These are phyloP conservation scores for Eupelmus urozonus DNA, from an alignment of 2,888 invertebrate genomes.

Conservation along the genomic window DNA sequence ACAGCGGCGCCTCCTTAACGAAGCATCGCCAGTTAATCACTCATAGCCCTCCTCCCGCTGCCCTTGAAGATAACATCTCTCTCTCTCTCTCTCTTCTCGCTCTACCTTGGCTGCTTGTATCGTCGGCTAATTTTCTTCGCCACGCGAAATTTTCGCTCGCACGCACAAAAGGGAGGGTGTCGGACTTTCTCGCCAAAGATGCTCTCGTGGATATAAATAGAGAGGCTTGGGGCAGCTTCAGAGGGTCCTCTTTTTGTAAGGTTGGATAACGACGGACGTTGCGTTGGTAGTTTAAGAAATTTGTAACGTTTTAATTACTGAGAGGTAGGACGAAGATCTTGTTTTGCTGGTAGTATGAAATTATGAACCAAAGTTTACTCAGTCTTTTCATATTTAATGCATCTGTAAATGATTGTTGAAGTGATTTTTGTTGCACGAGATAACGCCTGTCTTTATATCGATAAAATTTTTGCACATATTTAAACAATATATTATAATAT, in stretches of 20 bases:
- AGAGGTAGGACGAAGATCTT: too few species aligned
- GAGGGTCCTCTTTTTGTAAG: neutral
- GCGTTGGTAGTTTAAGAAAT: conserved; percentile 30
- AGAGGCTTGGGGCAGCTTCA: neutral
- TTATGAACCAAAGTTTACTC: too few species aligned
- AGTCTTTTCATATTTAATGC: too few species aligned
- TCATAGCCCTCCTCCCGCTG: too few species aligned
- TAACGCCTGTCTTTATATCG: too few species aligned
- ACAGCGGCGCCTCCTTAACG: neutral
- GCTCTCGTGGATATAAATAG: conserved; percentile 24
- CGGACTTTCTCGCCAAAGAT: neutral
- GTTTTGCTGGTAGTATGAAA: too few species aligned
- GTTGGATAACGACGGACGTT: neutral
- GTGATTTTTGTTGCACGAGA: too few species aligned
- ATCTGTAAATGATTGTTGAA: too few species aligned
- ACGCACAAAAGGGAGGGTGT: neutral
- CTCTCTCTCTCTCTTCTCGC: neutral
- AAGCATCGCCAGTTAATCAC: too few species aligned
- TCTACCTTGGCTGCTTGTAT: neutral
- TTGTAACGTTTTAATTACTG: conserved; percentile 31
- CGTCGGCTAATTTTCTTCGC: neutral
- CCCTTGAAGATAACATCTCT: too few species aligned
- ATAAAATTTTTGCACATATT: too few species aligned
- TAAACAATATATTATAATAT: too few species aligned
- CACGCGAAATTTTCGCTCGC: neutral